These are phyloP conservation scores for Rallus crepitans DNA, from an alignment of 2,797 vertebrate species.

Conservation along the genomic window DNA sequence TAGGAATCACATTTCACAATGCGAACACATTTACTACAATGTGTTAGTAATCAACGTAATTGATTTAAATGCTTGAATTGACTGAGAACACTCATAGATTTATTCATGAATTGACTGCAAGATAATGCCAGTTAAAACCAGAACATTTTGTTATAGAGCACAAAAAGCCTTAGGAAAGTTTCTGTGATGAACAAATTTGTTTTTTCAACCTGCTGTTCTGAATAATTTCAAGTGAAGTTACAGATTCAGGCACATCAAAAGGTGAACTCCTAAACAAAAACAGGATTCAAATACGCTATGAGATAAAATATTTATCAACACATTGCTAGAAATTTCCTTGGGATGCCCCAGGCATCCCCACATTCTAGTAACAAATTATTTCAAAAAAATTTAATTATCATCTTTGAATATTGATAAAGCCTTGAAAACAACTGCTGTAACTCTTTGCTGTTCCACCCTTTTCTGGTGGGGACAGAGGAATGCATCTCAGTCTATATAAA, in stretches of 20 bases:
- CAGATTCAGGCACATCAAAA: not conserved
- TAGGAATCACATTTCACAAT: not conserved
- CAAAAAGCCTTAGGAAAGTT: not conserved
- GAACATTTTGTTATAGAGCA: not conserved
- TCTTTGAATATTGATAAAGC: not conserved
- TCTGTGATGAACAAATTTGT: not conserved
- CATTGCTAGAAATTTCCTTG: not conserved
- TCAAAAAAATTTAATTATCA: not conserved
- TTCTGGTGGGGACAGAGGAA: not conserved
- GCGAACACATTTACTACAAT: not conserved
- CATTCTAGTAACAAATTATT: not conserved
- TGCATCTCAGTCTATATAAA: not conserved
- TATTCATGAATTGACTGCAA: not conserved
- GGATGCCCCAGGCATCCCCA: not conserved
- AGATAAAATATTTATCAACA: not conserved
- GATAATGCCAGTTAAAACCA: not conserved
- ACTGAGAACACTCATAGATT: not conserved
- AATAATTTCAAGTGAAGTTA: not conserved
- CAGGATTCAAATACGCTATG: not conserved
- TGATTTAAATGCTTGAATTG: constrained; percentile 28
- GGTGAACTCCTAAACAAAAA: not conserved
- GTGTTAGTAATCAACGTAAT: not conserved
- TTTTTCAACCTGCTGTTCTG: not conserved
- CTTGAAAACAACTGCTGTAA: not conserved
- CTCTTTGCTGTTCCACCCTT: not conserved